phyloP scores from a whole-genome alignment of 2,797 vertebrate genomes.

The Danionella dracula region DNA sequence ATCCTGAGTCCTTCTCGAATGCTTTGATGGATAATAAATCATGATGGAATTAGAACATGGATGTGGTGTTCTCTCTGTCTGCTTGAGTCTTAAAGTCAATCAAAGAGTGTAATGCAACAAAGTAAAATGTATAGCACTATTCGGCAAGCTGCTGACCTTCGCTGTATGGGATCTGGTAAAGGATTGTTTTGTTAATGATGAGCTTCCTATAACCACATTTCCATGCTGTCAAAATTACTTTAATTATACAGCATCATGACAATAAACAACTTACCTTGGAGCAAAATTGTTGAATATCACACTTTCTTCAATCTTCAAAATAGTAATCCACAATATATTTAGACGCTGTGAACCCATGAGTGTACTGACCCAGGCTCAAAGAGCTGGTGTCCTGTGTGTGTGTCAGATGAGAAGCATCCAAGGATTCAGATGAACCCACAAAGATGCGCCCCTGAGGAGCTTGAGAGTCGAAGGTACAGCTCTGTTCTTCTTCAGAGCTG shows the following conservation, averaged over 20 bases:
- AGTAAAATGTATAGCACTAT: no score
- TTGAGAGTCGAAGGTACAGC: conserved; percentile 24
- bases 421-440: conserved; percentile 24
- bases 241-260: no score
- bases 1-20: not conserved
- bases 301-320: not conserved
- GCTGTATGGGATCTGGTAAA: not conserved
- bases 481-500: conserved; percentile 50
- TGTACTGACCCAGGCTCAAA: not conserved
- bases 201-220: no score
- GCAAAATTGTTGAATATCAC: no score
- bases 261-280: no score
- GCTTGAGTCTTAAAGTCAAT: no score
- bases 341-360: not conserved
- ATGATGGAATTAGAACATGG: not conserved
- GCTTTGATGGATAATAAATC: not conserved
- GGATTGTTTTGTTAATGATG: no score
- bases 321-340: conserved; percentile 23
- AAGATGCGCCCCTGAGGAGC: conserved; percentile 35
- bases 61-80: not conserved
- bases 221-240: no score
- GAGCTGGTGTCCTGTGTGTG: not conserved
- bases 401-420: not conserved
- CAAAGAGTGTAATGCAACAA: no score
- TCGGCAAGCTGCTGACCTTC: no score